Percentiles rank a stretch among this genome's conserved stretches.
These are phyloP conservation scores for Ctenoplectra terminalis DNA, from an alignment of 1,140 invertebrate genomes.

Conservation along the genomic window DNA sequence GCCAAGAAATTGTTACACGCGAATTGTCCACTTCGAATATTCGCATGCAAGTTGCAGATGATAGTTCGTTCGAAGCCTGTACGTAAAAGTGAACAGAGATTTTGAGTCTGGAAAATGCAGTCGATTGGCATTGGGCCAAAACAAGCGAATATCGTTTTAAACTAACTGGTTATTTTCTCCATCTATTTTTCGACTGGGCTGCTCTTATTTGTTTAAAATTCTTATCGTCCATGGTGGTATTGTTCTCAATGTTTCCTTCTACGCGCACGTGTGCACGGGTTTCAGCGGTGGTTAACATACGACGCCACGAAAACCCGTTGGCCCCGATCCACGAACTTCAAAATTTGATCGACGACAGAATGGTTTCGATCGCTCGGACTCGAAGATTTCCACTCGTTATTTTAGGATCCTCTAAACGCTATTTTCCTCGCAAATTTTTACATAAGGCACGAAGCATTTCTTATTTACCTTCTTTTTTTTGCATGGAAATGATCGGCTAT, in stretches of 20 bases:
- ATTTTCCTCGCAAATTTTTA: not conserved
- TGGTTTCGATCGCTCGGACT: not conserved
- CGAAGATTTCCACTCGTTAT: constrained; percentile 7
- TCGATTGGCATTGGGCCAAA: not conserved
- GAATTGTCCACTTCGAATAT: not conserved
- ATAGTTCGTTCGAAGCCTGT: not conserved
- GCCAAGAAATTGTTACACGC: constrained; percentile 30
- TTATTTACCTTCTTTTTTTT: no score
- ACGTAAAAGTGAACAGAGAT: not conserved
- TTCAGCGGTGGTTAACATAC: not conserved
- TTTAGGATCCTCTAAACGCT: not conserved
- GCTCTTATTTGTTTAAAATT: not conserved
- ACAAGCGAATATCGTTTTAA: not conserved
- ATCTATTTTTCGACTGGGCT: not conserved
- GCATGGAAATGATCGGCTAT: no score
- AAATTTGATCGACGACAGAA: constrained; percentile 20
- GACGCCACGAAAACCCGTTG: constrained; percentile 10
- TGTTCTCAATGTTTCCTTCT: not conserved
- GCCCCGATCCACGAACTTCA: constrained; percentile 50
- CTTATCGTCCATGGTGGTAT: not conserved
- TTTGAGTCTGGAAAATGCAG: constrained; percentile 19
- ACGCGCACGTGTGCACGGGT: not conserved
- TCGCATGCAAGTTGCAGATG: not conserved
- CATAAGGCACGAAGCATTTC: no score
- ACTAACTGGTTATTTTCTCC: not conserved